Conservation (phyloP, 2,888 invertebrate species). For the Polyploca ridens region DNA sequence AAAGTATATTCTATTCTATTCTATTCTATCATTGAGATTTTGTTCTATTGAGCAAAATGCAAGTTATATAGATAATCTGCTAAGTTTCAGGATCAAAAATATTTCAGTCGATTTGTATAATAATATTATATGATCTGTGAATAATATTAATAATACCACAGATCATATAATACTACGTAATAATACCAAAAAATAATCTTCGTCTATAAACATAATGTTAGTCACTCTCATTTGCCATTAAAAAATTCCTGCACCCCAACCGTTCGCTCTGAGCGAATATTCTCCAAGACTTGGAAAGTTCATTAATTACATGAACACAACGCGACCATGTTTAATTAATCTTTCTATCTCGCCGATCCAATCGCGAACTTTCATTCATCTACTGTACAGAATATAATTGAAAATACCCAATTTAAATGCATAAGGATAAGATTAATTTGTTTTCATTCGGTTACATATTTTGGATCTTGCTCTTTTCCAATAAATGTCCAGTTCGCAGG, state of each 20-base stretch:
- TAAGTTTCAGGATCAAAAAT: too few species aligned
- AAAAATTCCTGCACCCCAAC: slow-evolving; percentile 14
- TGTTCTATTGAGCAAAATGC: too few species aligned
- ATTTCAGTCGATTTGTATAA: too few species aligned
- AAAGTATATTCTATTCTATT: too few species aligned
- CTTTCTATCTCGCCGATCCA: slow-evolving; percentile 47
- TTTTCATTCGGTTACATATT: background rate
- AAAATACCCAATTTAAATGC: slow-evolving; percentile 7
- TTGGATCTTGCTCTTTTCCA: background rate
- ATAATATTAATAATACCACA: too few species aligned
- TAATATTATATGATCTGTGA: too few species aligned
- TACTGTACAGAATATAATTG: background rate
- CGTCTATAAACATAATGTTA: background rate
- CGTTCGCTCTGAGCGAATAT: slow-evolving; percentile 2
- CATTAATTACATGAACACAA: slow-evolving; percentile 54
- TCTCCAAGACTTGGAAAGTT: slow-evolving; percentile 39
- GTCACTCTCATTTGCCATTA: slow-evolving; percentile 1
- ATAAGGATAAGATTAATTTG: slow-evolving; percentile 6
- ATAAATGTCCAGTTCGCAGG: background rate
- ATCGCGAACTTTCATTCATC: slow-evolving; percentile 23
- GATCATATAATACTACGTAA: too few species aligned
- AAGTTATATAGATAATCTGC: too few species aligned
- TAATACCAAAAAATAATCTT: background rate
- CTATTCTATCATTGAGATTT: too few species aligned
- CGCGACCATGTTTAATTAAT: slow-evolving; percentile 51